phyloP scores from a whole-genome alignment of 2,113 vertebrate genomes.

The Scophthalmus maximus region DNA sequence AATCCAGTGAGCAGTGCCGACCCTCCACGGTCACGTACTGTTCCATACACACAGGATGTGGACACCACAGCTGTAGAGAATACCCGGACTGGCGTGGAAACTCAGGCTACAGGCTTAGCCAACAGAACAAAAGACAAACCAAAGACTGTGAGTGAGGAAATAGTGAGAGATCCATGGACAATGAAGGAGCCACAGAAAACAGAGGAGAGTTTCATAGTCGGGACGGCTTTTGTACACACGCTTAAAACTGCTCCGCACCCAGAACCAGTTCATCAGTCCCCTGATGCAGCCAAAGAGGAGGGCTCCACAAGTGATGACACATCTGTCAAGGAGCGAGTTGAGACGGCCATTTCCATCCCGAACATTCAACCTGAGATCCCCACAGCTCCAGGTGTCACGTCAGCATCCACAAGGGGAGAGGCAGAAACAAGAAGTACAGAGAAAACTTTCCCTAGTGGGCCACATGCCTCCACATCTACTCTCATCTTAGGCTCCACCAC shows the following conservation, averaged over 20 bases:
- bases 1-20: slow-evolving; percentile 14
- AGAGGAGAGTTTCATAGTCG: neutral
- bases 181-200: neutral
- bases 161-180: too few species aligned
- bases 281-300: neutral
- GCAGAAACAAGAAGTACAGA: slow-evolving; percentile 14
- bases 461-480: slow-evolving; percentile 7
- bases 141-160: slow-evolving; percentile 9
- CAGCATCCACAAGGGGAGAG: neutral
- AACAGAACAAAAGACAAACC: slow-evolving; percentile 3
- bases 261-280: neutral
- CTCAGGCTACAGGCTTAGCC: neutral
- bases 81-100: neutral
- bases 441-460: neutral
- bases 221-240: too few species aligned
- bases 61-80: neutral
- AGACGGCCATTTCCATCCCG: slow-evolving; percentile 10
- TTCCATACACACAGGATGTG: neutral
- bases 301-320: neutral
- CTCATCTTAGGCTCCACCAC: slow-evolving; percentile 14
- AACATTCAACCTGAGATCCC: slow-evolving; percentile 16
- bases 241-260: neutral
- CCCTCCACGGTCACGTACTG: neutral
- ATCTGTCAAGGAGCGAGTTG: slow-evolving; percentile 3
- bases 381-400: slow-evolving; percentile 20